These are phyloP conservation scores for Prionace glauca DNA, from an alignment of 2,797 vertebrate species.

Conservation along the genomic window DNA sequence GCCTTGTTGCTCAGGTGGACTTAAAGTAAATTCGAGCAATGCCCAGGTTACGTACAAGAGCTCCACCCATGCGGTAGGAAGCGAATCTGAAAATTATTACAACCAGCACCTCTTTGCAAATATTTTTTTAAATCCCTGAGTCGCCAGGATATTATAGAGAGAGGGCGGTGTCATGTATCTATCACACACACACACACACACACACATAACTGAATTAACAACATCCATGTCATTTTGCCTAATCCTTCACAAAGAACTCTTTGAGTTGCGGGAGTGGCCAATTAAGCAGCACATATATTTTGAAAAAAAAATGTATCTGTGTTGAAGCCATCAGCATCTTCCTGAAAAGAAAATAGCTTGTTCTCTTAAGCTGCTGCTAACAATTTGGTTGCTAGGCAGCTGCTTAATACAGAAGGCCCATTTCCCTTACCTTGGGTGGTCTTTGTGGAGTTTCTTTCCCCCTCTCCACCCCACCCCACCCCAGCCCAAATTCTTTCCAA, in stretches of 20 bases:
- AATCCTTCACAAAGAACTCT: conserved; percentile 4
- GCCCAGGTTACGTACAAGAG: not conserved
- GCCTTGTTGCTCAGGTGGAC: not conserved
- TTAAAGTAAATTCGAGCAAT: not conserved
- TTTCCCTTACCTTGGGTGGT: conserved; percentile 22
- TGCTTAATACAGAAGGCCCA: conserved; percentile 8
- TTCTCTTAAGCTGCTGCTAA: conserved; percentile 12
- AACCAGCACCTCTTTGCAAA: not conserved
- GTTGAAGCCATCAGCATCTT: not conserved
- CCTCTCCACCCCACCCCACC: no score
- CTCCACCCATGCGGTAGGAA: conserved; percentile 6
- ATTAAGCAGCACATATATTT: not conserved
- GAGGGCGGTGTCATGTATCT: not conserved
- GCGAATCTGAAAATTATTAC: not conserved
- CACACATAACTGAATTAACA: not conserved
- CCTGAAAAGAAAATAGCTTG: not conserved
- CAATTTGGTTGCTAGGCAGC: conserved; percentile 33
- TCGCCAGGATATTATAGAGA: not conserved
- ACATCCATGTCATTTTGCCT: not conserved
- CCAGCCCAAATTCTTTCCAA: not conserved
- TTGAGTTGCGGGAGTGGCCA: conserved; percentile 8
- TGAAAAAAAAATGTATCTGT: not conserved
- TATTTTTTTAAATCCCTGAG: not conserved
- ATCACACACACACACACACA: no score
- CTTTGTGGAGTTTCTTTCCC: not conserved